These are phyloP conservation scores for Brachyistius frenatus DNA, from an alignment of 2,113 vertebrate genomes.

Conservation along the genomic window DNA sequence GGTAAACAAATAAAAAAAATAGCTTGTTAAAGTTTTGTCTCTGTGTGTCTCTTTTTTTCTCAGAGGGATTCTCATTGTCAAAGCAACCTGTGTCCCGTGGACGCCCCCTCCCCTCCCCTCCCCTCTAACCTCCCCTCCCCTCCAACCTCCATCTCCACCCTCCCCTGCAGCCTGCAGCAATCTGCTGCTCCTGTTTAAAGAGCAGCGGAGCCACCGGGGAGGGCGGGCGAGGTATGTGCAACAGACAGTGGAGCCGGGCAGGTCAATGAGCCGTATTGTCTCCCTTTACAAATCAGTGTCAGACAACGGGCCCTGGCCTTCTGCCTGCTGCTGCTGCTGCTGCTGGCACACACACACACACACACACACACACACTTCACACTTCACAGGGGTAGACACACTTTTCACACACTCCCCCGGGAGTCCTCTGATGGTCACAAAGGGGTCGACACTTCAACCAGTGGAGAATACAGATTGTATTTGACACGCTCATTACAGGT, in stretches of 20 bases:
- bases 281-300: slow-evolving; percentile 87
- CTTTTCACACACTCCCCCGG: slow-evolving; percentile 63
- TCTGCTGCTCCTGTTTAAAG: slow-evolving; percentile 81
- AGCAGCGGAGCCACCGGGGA: slow-evolving; percentile 56
- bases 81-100: slow-evolving; percentile 76
- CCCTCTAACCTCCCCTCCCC: slow-evolving; percentile 32
- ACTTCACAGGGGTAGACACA: slow-evolving; percentile 53
- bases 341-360: slow-evolving; percentile 36
- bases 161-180: slow-evolving; percentile 64
- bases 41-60: neutral
- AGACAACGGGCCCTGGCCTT: slow-evolving; percentile 84
- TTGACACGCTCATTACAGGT: slow-evolving; percentile 79
- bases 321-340: slow-evolving; percentile 77
- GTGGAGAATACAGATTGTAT: slow-evolving; percentile 72
- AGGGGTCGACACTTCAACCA: slow-evolving; percentile 57
- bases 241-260: slow-evolving; percentile 83
- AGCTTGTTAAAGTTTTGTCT: slow-evolving; percentile 22
- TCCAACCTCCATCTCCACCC: slow-evolving; percentile 31
- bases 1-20: neutral
- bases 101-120: slow-evolving; percentile 23
- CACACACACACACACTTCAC: slow-evolving; percentile 48
- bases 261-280: slow-evolving; percentile 85
- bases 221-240: slow-evolving; percentile 78
- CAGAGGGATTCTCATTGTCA: slow-evolving; percentile 81
- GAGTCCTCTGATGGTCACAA: slow-evolving; percentile 66